Conservation (phyloP, 2,113 vertebrate species). For the Pachyramphus minor region DNA sequence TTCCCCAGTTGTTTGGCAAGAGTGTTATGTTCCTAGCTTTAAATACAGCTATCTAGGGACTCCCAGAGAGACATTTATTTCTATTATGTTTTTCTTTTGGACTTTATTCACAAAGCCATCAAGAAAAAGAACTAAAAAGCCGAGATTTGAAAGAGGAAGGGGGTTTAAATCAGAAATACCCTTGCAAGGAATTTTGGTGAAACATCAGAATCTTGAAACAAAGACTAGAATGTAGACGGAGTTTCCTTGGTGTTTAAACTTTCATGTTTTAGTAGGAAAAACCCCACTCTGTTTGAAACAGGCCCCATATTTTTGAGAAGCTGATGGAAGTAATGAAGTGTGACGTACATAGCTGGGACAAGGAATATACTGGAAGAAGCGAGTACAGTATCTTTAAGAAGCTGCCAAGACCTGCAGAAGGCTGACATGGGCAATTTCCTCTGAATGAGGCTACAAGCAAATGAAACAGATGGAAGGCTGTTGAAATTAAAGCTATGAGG, state of each 20-base stretch:
- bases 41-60: slow-evolving; percentile 48
- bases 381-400: neutral
- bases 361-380: slow-evolving; percentile 25
- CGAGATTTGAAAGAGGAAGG: neutral
- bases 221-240: neutral
- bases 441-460: neutral
- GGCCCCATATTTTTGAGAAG: neutral
- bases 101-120: neutral
- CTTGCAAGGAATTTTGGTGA: slow-evolving; percentile 38
- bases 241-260: slow-evolving; percentile 30
- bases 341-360: neutral
- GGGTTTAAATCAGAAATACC: neutral
- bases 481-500: neutral
- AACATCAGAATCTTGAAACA: neutral
- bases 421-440: neutral
- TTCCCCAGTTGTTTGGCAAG: slow-evolving; percentile 2
- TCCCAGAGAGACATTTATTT: neutral
- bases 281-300: neutral
- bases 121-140: slow-evolving; percentile 21
- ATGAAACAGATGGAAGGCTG: neutral
- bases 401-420: slow-evolving; percentile 14
- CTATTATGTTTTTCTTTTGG: slow-evolving; percentile 52
- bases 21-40: slow-evolving; percentile 25
- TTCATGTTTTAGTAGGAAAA: slow-evolving; percentile 14
- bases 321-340: slow-evolving; percentile 25